Evolutionary conservation across 2,797 vertebrate species (phyloP).

Genomic region (Pogoniulus pusillus): DNA sequence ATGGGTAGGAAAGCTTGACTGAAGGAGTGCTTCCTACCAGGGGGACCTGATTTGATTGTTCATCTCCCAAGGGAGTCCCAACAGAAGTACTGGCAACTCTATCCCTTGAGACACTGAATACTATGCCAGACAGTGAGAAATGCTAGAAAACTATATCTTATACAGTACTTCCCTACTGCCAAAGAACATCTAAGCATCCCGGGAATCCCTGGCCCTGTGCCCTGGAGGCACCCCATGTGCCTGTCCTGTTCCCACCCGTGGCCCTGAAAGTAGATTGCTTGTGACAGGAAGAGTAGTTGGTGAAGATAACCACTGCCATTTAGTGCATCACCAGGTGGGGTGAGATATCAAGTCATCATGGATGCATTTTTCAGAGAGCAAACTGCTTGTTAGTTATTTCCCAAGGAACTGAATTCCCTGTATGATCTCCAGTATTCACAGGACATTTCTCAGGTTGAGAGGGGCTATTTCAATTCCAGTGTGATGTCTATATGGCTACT

Average conservation of each 20-base stretch:
- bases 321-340: neutral
- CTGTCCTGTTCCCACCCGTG: neutral
- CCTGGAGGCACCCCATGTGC: accelerated
- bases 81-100: neutral
- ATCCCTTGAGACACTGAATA: neutral
- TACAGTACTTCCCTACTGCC: neutral
- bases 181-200: neutral
- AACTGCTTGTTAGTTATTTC: neutral
- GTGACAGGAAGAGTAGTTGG: neutral
- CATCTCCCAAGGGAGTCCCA: neutral
- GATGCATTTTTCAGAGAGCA: neutral
- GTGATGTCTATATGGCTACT: neutral
- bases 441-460: neutral
- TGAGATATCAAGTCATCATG: neutral
- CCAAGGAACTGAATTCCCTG: neutral
- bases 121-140: neutral
- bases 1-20: neutral
- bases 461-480: neutral
- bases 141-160: neutral
- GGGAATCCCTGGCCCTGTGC: accelerated
- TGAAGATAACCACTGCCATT: neutral
- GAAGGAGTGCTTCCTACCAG: neutral
- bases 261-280: neutral
- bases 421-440: neutral
- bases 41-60: neutral